Evolutionary conservation across 1,140 invertebrate species (phyloP), one percentile per base, ranked within the genome.

Genomic region (Augochlora pura): DNA sequence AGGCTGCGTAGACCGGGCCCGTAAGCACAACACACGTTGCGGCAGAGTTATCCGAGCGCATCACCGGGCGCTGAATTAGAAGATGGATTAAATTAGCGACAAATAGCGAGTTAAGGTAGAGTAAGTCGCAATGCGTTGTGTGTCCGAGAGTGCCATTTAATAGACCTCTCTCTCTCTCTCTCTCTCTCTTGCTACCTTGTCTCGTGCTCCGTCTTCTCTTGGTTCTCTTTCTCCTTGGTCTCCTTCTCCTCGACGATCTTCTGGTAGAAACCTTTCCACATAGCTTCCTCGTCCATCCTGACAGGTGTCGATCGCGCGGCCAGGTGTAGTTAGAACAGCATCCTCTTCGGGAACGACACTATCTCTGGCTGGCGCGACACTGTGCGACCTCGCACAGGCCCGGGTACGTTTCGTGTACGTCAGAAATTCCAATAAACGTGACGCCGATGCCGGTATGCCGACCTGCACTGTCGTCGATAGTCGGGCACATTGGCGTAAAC

Each of bases 241-340:
- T 95, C 94, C 67, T 93, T 91, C 63, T 95, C 93, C 74, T 94
- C 93, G 63, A 95, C 93, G 27, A 96, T 86, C 83, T 95, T 95
- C 12, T 95, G 93, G 80, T 95, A 96, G 86, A 95, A 95, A 70
- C 92, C 93, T 91, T 94, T 95, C 96, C 96, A 96, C 95, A 96
- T 96, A 2, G 93, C 93, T 88, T 96, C 95, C 90, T 96, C 95
- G 91, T 95, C 90, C 92, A 93, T 93, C 73, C 77, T 92, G 42
- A 4, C 46, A 42, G 46, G 18, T 72, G 18, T 21, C 5, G 7
- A n/a, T 57, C 57, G 21, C 49, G 76, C 2, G 2, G 10, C 60
- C 60, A 32, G 23, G 14, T 46, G 38, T 18, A 65, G 5, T 65
- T 49, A n/a, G 2, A 52, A 57, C 23, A 42, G 25, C 46, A 77